Evolutionary conservation across 1,140 invertebrate species (phyloP).

Genomic region (Hyphantria cunea): DNA sequence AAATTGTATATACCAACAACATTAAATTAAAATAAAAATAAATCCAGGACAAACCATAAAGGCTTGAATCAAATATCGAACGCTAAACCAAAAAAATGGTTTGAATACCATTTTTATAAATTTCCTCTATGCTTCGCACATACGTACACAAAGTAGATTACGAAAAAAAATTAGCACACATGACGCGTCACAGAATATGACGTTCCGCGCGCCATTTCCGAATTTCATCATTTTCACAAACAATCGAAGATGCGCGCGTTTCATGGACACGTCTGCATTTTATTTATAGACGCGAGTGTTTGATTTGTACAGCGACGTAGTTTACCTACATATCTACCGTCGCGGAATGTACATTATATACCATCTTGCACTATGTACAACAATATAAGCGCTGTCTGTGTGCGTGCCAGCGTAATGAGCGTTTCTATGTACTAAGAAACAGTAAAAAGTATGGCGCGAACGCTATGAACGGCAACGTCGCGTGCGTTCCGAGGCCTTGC

Average conservation of each 20-base stretch:
- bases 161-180: constrained; percentile 16
- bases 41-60: no score
- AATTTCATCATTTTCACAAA: constrained; percentile 32
- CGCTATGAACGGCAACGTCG: constrained; percentile 71
- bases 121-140: no score
- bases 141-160: no score
- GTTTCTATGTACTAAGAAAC: constrained; percentile 77
- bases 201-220: constrained; percentile 34
- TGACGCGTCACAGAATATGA: constrained; percentile 29
- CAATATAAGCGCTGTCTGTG: constrained; percentile 66
- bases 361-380: constrained; percentile 69
- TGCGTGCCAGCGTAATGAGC: constrained; percentile 75
- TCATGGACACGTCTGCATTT: constrained; percentile 66
- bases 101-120: no score
- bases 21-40: no score
- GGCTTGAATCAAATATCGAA: no score
- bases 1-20: no score
- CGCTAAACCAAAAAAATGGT: no score
- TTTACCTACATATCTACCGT: constrained; percentile 74
- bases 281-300: constrained; percentile 73
- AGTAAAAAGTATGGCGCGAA: constrained; percentile 80
- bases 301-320: constrained; percentile 70
- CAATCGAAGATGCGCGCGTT: constrained; percentile 40
- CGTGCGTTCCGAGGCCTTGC: constrained; percentile 62
- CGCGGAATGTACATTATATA: constrained; percentile 64